phyloP scores from a whole-genome alignment of 2,888 invertebrate genomes.

The Archips xylosteana region DNA sequence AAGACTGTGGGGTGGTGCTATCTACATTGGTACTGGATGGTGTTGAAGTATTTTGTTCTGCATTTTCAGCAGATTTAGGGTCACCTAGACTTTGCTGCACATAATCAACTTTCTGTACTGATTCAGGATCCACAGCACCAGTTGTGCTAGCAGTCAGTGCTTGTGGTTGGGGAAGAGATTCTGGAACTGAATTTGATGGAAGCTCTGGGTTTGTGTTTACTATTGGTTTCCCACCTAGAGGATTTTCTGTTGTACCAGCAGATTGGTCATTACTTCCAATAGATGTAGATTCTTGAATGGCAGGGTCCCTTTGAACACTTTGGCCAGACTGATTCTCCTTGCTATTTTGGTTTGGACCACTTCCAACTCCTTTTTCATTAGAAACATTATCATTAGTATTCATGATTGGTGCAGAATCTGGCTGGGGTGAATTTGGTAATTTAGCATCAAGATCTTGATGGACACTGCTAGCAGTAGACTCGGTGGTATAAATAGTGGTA shows the following conservation, averaged over 20 bases:
- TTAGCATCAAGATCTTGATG: conserved; percentile 51
- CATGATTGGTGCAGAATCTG: conserved; percentile 40
- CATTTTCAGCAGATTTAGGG: conserved; percentile 50
- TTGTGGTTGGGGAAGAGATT: conserved; percentile 45
- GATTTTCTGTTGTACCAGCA: not conserved
- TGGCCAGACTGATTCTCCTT: conserved; percentile 18
- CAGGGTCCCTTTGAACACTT: conserved; percentile 10
- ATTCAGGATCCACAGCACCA: conserved; percentile 39
- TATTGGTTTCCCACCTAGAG: conserved; percentile 5
- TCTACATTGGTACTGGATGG: conserved; percentile 47
- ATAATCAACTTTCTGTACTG: conserved; percentile 56
- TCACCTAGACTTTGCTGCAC: conserved; percentile 51
- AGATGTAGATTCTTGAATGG: not conserved
- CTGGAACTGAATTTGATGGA: conserved; percentile 14
- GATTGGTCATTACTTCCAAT: conserved; percentile 1
- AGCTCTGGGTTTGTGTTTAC: conserved; percentile 22
- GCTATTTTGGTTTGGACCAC: conserved; percentile 3
- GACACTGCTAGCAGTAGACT: conserved; percentile 50
- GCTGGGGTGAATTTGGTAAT: conserved; percentile 43
- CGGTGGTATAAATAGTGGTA: conserved; percentile 85
- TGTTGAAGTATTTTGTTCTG: conserved; percentile 59
- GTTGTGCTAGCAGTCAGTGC: conserved; percentile 48
- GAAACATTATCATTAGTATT: conserved; percentile 30
- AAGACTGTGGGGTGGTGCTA: conserved; percentile 46
- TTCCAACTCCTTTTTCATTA: conserved; percentile 13